Evolutionary conservation across 1,140 invertebrate genomes (phyloP).

Genomic region (Brachionus calyciflorus): DNA sequence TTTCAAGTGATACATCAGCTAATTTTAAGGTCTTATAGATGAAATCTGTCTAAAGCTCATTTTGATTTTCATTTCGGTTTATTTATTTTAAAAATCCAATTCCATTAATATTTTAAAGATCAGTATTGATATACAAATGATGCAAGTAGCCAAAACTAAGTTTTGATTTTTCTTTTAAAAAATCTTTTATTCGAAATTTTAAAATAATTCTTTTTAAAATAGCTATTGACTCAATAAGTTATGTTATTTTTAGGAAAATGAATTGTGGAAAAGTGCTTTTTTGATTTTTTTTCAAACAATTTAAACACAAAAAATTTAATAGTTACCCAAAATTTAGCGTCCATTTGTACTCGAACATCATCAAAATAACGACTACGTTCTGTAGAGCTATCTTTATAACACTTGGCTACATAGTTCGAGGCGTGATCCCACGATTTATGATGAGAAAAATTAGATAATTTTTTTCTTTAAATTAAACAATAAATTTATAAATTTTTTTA

Average conservation of each 20-base stretch:
- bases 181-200: no score
- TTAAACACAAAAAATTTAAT: background rate
- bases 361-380: slow-evolving; percentile 64
- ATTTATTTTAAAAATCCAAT: no score
- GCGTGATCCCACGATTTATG: slow-evolving; percentile 63
- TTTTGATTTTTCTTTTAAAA: no score
- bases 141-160: no score
- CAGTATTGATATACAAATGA: no score
- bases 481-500: background rate
- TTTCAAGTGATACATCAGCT: no score
- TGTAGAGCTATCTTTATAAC: slow-evolving; percentile 63
- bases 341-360: slow-evolving; percentile 67
- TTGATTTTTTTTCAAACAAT: background rate
- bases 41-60: no score
- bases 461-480: slow-evolving; percentile 52
- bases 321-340: slow-evolving; percentile 65
- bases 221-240: no score
- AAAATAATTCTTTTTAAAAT: no score
- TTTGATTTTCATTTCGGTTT: no score
- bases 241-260: background rate
- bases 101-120: no score
- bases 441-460: slow-evolving; percentile 62
- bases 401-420: slow-evolving; percentile 66
- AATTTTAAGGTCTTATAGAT: no score
- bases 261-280: background rate